Evolutionary conservation across 1,140 invertebrate genomes (phyloP).

Genomic region (Polypedilum vanderplanki): DNA sequence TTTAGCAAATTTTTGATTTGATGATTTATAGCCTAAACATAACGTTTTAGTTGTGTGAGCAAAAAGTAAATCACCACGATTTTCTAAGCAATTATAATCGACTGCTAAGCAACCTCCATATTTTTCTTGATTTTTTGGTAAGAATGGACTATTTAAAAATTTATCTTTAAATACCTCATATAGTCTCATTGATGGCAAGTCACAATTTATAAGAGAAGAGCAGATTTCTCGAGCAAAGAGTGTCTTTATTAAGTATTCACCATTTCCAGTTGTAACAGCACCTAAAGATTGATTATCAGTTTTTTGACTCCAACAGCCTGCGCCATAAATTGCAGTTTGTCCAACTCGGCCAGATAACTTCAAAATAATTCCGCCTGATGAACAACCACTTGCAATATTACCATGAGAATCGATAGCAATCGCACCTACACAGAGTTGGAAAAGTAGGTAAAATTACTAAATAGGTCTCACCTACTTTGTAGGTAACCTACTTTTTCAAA

Average conservation of each 20-base stretch:
- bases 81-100: conserved; percentile 52
- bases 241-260: conserved; percentile 83
- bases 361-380: conserved; percentile 86
- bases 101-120: conserved; percentile 65
- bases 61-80: conserved; percentile 71
- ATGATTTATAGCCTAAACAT: conserved; percentile 79
- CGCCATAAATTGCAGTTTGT: conserved; percentile 84
- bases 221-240: conserved; percentile 68
- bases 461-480: too few species aligned
- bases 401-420: conserved; percentile 78
- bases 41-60: conserved; percentile 82
- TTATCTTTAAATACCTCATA: conserved; percentile 61
- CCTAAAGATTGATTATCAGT: conserved; percentile 46
- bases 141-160: conserved; percentile 66
- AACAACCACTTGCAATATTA: conserved; percentile 76
- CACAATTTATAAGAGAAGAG: conserved; percentile 56
- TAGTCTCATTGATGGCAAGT: conserved; percentile 57
- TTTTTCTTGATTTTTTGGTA: conserved; percentile 58
- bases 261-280: conserved; percentile 79
- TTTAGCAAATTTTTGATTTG: conserved; percentile 54
- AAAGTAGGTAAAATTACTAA: too few species aligned
- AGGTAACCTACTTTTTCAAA: too few species aligned
- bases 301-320: conserved; percentile 52
- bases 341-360: conserved; percentile 89
- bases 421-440: conserved; percentile 86